phyloP scores from a whole-genome alignment of 2,888 invertebrate species.

The Orthosia gracilis region DNA sequence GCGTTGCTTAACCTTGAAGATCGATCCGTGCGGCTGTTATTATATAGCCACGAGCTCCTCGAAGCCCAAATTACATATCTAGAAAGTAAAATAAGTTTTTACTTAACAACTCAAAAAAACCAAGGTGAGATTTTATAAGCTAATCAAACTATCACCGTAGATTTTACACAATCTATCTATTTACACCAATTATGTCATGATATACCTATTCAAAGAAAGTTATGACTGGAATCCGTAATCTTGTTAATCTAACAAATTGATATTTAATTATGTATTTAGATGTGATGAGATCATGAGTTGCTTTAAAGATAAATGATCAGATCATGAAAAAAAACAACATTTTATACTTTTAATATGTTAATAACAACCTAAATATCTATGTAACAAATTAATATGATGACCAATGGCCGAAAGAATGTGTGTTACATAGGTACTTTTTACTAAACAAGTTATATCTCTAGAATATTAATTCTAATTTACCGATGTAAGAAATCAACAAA shows the following conservation, averaged over 20 bases:
- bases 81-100: no score
- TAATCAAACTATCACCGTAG: not conserved
- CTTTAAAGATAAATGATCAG: not conserved
- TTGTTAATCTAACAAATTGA: conserved; percentile 19
- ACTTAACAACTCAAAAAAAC: no score
- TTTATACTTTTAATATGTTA: conserved; percentile 6
- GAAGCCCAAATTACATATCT: no score
- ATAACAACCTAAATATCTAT: not conserved
- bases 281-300: conserved; percentile 38
- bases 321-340: conserved; percentile 12
- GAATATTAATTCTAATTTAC: not conserved
- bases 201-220: conserved; percentile 15
- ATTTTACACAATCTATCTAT: not conserved
- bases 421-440: not conserved
- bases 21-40: no score
- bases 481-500: not conserved
- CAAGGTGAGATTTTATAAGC: no score
- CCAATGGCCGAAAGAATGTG: conserved; percentile 4
- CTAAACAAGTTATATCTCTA: not conserved
- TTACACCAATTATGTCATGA: conserved; percentile 14
- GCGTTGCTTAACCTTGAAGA: no score
- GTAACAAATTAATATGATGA: not conserved
- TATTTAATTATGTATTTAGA: conserved; percentile 11
- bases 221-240: conserved; percentile 20
- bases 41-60: no score